Evolutionary conservation across 2,113 vertebrate genomes (phyloP).

Genomic region (Bos indicus): DNA sequence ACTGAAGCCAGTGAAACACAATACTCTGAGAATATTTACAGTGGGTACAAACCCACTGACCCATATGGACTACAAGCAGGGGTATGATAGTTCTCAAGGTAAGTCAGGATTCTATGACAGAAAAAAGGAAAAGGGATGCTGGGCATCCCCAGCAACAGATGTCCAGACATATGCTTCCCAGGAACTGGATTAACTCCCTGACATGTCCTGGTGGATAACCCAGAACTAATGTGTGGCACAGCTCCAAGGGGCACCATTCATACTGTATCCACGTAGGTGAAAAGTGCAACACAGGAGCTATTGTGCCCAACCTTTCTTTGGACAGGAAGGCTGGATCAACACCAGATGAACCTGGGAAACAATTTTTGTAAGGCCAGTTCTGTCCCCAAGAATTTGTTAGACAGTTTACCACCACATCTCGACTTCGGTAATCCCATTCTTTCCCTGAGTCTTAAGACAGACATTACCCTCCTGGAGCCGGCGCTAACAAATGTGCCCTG

Average conservation of each 20-base stretch:
- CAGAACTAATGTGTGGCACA: neutral
- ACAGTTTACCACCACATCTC: neutral
- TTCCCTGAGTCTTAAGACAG: neutral
- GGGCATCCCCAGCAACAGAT: neutral
- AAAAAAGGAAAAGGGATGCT: neutral
- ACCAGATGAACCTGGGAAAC: neutral
- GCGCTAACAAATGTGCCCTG: neutral
- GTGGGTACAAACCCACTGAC: neutral
- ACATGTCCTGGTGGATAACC: neutral
- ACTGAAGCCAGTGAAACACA: neutral
- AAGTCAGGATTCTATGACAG: neutral
- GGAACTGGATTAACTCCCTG: neutral
- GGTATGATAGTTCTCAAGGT: neutral
- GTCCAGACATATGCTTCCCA: neutral
- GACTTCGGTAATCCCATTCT: neutral
- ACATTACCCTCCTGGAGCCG: neutral
- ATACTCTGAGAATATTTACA: neutral
- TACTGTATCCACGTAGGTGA: rapidly evolving
- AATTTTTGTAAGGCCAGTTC: neutral
- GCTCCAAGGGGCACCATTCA: neutral
- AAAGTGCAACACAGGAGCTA: neutral
- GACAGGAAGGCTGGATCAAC: neutral
- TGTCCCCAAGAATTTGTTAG: neutral
- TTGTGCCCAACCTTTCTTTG: neutral
- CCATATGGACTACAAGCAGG: neutral